Evolutionary conservation across 2,797 vertebrate species (phyloP).

Genomic region (Neosilurus hyrtlii): DNA sequence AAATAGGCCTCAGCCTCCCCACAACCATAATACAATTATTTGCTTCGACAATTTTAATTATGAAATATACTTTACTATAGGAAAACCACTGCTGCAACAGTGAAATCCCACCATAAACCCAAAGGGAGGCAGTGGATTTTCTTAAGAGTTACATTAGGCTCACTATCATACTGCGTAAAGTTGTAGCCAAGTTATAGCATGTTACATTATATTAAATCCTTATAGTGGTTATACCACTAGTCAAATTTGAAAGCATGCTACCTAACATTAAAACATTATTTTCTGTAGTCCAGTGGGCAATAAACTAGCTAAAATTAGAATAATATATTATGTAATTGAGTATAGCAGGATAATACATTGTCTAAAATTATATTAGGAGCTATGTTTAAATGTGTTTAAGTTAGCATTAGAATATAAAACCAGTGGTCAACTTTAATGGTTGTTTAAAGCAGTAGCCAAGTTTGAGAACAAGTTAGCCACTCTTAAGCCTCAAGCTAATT

Average conservation of each 20-base stretch:
- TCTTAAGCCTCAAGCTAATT: neutral
- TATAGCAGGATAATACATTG: neutral
- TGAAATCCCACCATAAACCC: neutral
- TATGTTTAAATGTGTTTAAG: neutral
- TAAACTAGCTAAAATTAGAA: neutral
- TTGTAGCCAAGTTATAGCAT: neutral
- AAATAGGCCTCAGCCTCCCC: too few species aligned
- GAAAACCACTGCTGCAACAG: neutral
- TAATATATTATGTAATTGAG: neutral
- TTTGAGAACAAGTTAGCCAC: neutral
- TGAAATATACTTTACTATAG: neutral
- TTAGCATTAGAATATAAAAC: neutral
- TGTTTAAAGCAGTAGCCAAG: neutral
- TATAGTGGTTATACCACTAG: neutral
- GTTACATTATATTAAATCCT: neutral
- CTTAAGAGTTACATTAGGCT: neutral
- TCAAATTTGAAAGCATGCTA: neutral
- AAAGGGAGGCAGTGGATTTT: neutral
- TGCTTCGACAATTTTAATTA: neutral
- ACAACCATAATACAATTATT: too few species aligned
- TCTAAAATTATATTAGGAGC: neutral
- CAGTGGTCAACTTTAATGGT: neutral
- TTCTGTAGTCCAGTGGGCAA: neutral
- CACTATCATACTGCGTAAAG: neutral
- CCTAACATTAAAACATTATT: neutral